Evolutionary conservation across 1,140 invertebrate species (phyloP).

Genomic region (Mya arenaria): DNA sequence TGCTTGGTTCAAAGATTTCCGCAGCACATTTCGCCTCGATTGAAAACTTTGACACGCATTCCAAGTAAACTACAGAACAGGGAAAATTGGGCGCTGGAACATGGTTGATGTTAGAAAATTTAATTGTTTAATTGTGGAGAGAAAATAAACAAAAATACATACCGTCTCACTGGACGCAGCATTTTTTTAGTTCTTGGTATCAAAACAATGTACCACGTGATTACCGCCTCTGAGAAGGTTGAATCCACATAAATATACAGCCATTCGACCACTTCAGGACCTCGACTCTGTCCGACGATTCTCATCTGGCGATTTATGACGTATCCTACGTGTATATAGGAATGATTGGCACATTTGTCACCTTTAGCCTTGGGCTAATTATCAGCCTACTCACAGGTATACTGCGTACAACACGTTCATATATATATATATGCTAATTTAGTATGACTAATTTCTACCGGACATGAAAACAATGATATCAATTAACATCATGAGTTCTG

Average conservation of each 20-base stretch:
- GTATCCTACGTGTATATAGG: constrained; percentile 31
- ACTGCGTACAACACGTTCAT: neutral
- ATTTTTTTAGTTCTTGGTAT: neutral
- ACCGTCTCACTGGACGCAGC: neutral
- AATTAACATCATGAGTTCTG: neutral
- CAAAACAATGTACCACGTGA: neutral
- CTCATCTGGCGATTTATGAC: constrained; percentile 35
- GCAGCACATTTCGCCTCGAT: too few relatives aligned
- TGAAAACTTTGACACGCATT: too few relatives aligned
- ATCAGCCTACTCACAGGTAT: constrained; percentile 15
- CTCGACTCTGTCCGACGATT: neutral
- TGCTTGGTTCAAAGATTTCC: too few relatives aligned
- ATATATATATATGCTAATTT: neutral
- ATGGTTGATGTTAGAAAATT: too few relatives aligned
- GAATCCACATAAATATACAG: neutral
- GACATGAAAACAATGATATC: neutral
- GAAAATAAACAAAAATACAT: neutral
- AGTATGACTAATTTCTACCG: neutral
- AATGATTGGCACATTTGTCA: neutral
- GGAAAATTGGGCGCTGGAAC: too few relatives aligned
- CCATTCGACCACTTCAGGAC: neutral
- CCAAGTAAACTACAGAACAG: too few relatives aligned
- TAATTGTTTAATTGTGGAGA: too few relatives aligned
- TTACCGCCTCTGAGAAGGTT: neutral
- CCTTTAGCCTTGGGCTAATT: neutral